These are phyloP conservation scores for Circaetus gallicus DNA, from an alignment of 2,113 vertebrate genomes.

Conservation along the genomic window DNA sequence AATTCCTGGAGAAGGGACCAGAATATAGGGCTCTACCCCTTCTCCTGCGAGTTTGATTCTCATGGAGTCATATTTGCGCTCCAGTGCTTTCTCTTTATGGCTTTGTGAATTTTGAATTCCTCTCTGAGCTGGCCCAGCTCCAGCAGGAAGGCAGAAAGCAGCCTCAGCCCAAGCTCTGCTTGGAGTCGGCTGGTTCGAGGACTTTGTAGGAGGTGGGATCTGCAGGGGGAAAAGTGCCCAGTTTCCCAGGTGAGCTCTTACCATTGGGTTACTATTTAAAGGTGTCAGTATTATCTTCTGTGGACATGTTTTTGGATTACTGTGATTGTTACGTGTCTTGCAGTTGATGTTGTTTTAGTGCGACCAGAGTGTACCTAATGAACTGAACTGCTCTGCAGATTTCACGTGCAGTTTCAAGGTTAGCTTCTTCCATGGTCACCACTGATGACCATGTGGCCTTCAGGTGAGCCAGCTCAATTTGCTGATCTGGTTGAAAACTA, in stretches of 20 bases:
- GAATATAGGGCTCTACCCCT: background rate
- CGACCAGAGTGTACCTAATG: background rate
- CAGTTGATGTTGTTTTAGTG: background rate
- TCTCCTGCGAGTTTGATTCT: background rate
- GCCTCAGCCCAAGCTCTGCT: background rate
- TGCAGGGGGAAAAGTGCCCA: background rate
- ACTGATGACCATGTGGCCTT: background rate
- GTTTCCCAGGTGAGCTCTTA: background rate
- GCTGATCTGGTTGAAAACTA: background rate
- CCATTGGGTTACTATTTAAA: accelerated
- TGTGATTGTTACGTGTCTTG: background rate
- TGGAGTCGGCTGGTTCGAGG: background rate
- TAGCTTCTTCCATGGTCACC: background rate
- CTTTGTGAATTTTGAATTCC: background rate
- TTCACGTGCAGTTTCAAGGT: accelerated
- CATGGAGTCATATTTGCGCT: constrained; percentile 26
- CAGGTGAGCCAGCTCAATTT: background rate
- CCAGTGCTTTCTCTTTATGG: background rate
- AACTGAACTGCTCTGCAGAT: background rate
- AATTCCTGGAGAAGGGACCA: background rate
- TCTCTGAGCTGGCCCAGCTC: background rate
- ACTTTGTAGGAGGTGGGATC: background rate
- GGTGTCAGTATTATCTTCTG: accelerated
- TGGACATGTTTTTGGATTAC: background rate
- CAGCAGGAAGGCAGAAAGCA: background rate